Conservation (phyloP, 2,888 invertebrate species). For the Drosophila borealis region DNA sequence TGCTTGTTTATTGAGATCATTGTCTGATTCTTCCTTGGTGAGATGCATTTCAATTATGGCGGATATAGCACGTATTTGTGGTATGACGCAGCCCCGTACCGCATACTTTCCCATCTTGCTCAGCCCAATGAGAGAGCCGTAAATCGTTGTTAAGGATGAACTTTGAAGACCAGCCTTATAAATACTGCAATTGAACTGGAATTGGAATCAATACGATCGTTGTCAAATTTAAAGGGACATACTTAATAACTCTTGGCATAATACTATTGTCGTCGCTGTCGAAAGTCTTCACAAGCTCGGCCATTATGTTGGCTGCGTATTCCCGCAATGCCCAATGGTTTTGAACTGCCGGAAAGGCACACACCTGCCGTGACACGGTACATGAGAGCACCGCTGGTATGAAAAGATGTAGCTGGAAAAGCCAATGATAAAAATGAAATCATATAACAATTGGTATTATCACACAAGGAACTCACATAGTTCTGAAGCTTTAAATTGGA, state of each 20-base stretch:
- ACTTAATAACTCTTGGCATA: conserved; percentile 40
- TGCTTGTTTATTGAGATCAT: conserved; percentile 4
- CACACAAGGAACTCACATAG: conserved; percentile 45
- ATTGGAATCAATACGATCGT: not conserved
- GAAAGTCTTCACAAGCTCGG: conserved; percentile 26
- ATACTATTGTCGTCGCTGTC: conserved; percentile 6
- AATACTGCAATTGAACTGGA: conserved; percentile 19
- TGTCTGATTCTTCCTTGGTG: not conserved
- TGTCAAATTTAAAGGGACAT: not conserved
- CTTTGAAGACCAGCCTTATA: conserved; percentile 30
- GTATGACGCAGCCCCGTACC: conserved; percentile 29
- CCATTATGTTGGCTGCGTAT: conserved; percentile 27
- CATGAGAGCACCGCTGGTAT: conserved; percentile 48
- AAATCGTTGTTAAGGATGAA: conserved; percentile 38
- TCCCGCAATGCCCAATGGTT: conserved; percentile 55
- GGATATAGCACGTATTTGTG: conserved; percentile 35
- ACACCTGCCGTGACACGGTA: conserved; percentile 15
- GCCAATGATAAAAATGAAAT: not conserved
- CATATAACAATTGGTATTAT: not conserved
- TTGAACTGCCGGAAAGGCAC: conserved; percentile 1
- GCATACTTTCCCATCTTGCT: conserved; percentile 40
- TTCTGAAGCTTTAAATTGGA: conserved; percentile 17
- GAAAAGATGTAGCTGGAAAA: conserved; percentile 43
- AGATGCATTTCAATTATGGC: conserved; percentile 29
- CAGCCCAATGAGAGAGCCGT: conserved; percentile 47